Conservation (phyloP, 2,888 invertebrate species). For the Drosophila putrida region DNA sequence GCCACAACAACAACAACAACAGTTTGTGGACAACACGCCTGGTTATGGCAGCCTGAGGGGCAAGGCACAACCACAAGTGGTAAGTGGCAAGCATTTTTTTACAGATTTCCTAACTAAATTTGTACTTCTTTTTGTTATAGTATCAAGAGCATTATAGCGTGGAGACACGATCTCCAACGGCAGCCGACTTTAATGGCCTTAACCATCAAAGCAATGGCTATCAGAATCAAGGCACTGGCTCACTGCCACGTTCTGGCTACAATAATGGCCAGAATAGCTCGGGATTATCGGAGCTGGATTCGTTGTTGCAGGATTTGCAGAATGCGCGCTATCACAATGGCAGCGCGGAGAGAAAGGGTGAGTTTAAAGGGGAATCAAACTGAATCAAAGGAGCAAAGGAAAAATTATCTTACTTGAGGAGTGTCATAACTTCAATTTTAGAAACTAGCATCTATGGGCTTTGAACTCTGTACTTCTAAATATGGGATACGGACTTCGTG, state of each 20-base stretch:
- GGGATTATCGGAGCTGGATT: constrained; percentile 96
- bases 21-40: constrained; percentile 83
- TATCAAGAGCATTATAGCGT: constrained; percentile 83
- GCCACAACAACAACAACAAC: constrained; percentile 62
- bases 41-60: constrained; percentile 93
- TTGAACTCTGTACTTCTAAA: no score
- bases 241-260: constrained; percentile 71
- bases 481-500: no score
- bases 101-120: neutral
- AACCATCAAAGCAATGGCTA: constrained; percentile 76
- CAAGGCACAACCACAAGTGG: constrained; percentile 88
- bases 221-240: constrained; percentile 78
- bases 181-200: constrained; percentile 67
- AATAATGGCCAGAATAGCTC: constrained; percentile 78
- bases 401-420: no score
- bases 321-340: constrained; percentile 88
- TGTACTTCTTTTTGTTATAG: constrained; percentile 49
- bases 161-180: constrained; percentile 80
- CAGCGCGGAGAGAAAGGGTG: constrained; percentile 85
- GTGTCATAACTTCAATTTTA: no score
- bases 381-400: neutral
- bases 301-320: constrained; percentile 95
- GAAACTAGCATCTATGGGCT: no score
- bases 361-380: neutral
- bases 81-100: constrained; percentile 84